Conservation (phyloP, 2,888 invertebrate species). For the Alcis repandata region DNA sequence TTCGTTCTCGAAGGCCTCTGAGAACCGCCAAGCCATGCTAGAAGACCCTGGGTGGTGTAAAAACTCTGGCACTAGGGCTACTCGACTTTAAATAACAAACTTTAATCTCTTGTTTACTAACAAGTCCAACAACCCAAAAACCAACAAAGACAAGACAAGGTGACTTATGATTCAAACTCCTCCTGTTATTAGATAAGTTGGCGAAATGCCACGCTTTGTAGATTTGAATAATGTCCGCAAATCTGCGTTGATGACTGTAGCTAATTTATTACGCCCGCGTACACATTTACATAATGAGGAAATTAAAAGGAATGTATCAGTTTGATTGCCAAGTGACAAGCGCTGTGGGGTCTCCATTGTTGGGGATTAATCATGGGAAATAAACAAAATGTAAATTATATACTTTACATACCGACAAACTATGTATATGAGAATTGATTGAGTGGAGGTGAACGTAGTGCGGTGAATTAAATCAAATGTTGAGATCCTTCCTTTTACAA, state of each 20-base stretch:
- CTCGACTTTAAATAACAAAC: no score
- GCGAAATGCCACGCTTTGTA: slow-evolving; percentile 2
- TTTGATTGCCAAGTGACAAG: slow-evolving; percentile 35
- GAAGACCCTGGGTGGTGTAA: no score
- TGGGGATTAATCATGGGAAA: slow-evolving; percentile 38
- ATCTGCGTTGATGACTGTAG: slow-evolving; percentile 9
- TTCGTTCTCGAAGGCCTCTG: no score
- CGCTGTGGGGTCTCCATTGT: slow-evolving; percentile 33
- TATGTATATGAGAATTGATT: no score
- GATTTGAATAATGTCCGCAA: slow-evolving; percentile 8
- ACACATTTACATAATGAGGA: slow-evolving; percentile 46
- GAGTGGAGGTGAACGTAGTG: no score
- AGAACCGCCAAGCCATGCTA: no score
- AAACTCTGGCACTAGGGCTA: no score
- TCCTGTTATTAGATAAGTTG: slow-evolving; percentile 22
- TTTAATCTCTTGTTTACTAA: no score
- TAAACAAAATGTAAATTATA: neutral
- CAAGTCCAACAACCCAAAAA: neutral
- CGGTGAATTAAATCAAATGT: no score
- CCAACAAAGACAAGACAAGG: neutral
- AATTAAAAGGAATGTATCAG: slow-evolving; percentile 47
- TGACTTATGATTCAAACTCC: neutral
- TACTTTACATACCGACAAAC: neutral
- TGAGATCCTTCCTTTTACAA: no score
- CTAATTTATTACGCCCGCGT: slow-evolving; percentile 34